phyloP scores from a whole-genome alignment of 1,140 invertebrate species.

The Bathynomus jamesi region DNA sequence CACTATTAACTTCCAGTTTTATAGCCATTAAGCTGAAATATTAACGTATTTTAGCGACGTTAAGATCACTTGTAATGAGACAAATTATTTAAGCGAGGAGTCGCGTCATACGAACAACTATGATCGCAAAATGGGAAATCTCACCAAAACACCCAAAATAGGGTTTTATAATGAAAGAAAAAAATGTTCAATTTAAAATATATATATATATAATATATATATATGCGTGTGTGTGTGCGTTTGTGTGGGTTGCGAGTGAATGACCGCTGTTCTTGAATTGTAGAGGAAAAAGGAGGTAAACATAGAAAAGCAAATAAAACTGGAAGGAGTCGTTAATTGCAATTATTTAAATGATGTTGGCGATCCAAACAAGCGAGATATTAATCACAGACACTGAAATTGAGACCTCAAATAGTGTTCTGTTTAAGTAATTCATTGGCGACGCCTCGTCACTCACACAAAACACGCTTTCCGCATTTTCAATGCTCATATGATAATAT shows the following conservation, averaged over 20 bases:
- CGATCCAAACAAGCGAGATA: no score
- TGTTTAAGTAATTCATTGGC: no score
- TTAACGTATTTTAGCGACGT: not conserved
- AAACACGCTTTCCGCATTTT: no score
- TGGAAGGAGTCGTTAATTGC: not conserved
- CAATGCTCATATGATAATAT: no score
- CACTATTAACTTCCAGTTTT: not conserved
- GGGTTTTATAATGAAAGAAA: no score
- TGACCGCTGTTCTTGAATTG: not conserved
- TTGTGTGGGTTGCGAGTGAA: not conserved
- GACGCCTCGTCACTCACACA: no score
- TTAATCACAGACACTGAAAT: no score
- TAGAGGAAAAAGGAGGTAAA: not conserved
- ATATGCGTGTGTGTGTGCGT: not conserved
- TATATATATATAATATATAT: slow-evolving; percentile 3
- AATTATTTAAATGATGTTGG: no score
- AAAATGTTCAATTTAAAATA: not conserved
- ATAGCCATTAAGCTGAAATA: not conserved
- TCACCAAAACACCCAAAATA: no score
- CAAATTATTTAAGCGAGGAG: not conserved
- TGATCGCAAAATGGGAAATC: no score
- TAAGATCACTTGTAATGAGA: not conserved
- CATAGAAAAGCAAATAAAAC: not conserved
- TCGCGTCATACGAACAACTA: not conserved
- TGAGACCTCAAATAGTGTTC: no score